These are phyloP conservation scores for Mungos mungo DNA, from an alignment of 2,113 vertebrate species.

Conservation along the genomic window DNA sequence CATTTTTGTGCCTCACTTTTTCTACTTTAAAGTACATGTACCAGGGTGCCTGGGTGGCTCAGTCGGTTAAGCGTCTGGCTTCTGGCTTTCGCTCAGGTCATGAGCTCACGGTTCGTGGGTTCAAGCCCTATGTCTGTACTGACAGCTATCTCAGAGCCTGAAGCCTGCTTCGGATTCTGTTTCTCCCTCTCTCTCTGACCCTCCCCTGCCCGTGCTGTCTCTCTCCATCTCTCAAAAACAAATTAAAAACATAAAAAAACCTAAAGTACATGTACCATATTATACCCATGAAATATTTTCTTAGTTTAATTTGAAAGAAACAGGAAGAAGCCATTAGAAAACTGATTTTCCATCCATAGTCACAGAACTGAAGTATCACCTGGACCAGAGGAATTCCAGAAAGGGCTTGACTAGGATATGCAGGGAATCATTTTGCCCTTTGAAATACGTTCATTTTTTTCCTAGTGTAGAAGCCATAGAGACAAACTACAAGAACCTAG, in stretches of 20 bases:
- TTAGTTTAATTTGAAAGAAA: slow-evolving; percentile 21
- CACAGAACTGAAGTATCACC: not conserved
- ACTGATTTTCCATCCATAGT: not conserved
- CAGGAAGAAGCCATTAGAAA: not conserved
- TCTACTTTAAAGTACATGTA: not conserved
- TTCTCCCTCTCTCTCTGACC: no score
- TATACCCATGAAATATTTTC: not conserved
- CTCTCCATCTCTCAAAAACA: no score
- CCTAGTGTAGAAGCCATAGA: not conserved
- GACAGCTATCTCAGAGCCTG: no score
- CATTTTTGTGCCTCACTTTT: not conserved
- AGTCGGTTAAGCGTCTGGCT: no score
- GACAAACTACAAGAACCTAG: not conserved
- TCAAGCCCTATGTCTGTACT: no score
- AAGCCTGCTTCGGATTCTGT: no score
- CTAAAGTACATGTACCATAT: not conserved
- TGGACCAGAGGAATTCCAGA: not conserved
- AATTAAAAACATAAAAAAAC: no score
- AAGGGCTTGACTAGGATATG: not conserved
- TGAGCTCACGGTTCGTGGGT: no score
- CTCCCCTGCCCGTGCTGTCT: no score
- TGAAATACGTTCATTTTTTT: slow-evolving; percentile 3
- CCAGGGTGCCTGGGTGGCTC: no score
- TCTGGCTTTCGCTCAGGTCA: no score
- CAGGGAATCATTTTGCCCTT: not conserved